phyloP scores from a whole-genome alignment of 1,140 invertebrate genomes.

The Bombus superbus region DNA sequence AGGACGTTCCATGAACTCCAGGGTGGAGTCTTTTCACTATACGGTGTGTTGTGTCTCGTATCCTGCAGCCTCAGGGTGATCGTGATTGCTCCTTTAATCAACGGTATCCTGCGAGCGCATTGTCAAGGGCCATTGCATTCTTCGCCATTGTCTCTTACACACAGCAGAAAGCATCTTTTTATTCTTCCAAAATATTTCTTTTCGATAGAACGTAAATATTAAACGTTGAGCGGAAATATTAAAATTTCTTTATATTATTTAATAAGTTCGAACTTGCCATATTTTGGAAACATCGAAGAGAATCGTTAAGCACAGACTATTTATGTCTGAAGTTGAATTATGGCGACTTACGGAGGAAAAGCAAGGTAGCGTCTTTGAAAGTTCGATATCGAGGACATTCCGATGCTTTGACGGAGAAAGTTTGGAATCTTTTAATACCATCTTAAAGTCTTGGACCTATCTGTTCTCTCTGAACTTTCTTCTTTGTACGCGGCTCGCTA shows the following conservation, averaged over 20 bases:
- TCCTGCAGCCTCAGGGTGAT: background rate
- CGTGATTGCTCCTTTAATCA: background rate
- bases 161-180: background rate
- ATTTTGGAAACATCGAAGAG: too few species aligned
- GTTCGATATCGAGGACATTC: constrained; percentile 50
- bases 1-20: background rate
- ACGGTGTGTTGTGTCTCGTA: background rate
- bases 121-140: background rate
- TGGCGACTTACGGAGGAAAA: constrained; percentile 24
- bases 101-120: background rate
- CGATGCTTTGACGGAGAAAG: constrained; percentile 42
- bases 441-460: constrained; percentile 54
- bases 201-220: too few species aligned
- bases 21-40: background rate
- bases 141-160: background rate
- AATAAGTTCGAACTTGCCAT: too few species aligned
- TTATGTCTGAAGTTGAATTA: constrained; percentile 42
- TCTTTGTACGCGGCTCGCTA: constrained; percentile 41
- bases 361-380: background rate
- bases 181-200: background rate
- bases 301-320: constrained; percentile 23
- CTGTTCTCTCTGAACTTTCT: constrained; percentile 43
- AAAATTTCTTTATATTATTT: too few species aligned
- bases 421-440: constrained; percentile 62
- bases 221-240: background rate